phyloP scores from a whole-genome alignment of 2,113 vertebrate genomes.

The Epinephelus fuscoguttatus region DNA sequence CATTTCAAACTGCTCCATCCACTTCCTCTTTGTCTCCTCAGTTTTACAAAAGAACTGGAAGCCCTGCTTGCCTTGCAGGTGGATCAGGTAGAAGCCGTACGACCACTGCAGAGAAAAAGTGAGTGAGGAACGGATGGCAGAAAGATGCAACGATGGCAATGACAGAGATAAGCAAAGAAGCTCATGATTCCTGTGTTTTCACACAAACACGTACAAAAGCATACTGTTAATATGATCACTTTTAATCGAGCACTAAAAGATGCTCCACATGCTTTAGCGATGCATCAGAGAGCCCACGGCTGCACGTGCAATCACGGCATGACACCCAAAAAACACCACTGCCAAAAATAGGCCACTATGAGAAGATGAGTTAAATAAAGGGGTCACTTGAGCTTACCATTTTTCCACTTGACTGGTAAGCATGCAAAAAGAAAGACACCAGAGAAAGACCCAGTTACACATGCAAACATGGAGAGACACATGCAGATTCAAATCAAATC shows the following conservation, averaged over 20 bases:
- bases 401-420: constrained; percentile 96
- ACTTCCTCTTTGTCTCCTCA: constrained; percentile 97
- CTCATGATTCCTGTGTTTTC: neutral
- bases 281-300: constrained; percentile 35
- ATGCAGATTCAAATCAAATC: constrained; percentile 76
- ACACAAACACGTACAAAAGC: neutral
- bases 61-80: constrained; percentile 97
- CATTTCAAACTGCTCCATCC: constrained; percentile 99
- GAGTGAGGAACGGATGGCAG: constrained; percentile 52
- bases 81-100: constrained; percentile 96
- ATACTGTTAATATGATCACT: neutral
- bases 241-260: constrained; percentile 8
- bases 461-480: constrained; percentile 80
- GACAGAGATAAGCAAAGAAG: constrained; percentile 23
- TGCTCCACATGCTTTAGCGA: constrained; percentile 59
- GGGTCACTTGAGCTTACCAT: constrained; percentile 91
- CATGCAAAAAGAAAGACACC: constrained; percentile 87
- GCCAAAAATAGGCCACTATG: constrained; percentile 54
- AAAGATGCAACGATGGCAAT: constrained; percentile 27
- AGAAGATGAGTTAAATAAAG: constrained; percentile 72
- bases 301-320: constrained; percentile 51
- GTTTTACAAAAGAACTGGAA: constrained; percentile 99
- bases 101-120: constrained; percentile 90
- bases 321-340: constrained; percentile 51
- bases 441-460: constrained; percentile 85